Percentiles rank a stretch among this genome's conserved stretches.
Conservation (phyloP, 2,113 vertebrate species). For the Ammospiza caudacuta region DNA sequence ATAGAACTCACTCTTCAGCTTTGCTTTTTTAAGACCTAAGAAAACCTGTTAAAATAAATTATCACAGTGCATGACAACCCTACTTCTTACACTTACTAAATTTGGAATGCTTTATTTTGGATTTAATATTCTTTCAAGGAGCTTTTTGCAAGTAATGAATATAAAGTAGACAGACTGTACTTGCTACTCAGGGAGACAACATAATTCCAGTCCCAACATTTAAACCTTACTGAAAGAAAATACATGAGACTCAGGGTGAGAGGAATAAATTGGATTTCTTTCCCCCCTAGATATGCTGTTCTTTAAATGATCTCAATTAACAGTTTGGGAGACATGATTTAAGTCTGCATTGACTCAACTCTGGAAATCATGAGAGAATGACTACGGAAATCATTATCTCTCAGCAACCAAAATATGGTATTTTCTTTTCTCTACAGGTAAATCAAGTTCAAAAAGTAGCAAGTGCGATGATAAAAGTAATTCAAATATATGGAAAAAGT, state of each 20-base stretch:
- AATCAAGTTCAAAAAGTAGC: neutral
- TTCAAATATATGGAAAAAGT: neutral
- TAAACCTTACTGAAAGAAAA: constrained; percentile 9
- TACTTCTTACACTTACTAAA: constrained; percentile 35
- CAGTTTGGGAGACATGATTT: neutral
- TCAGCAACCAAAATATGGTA: neutral
- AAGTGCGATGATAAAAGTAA: constrained; percentile 16
- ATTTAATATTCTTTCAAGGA: constrained; percentile 47
- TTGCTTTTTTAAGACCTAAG: constrained; percentile 23
- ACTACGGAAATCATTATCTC: neutral
- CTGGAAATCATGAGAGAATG: neutral
- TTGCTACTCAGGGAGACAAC: neutral
- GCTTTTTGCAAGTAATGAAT: constrained; percentile 53
- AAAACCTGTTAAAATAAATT: constrained; percentile 46
- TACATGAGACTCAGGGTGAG: neutral
- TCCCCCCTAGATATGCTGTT: neutral
- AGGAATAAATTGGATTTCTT: neutral
- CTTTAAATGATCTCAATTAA: neutral
- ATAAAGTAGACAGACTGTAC: constrained; percentile 23
- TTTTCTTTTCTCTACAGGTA: neutral
- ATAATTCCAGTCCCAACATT: constrained; percentile 25
- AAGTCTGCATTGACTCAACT: neutral
- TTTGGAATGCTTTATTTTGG: neutral
- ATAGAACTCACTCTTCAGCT: neutral
- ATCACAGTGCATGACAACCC: neutral